These are phyloP conservation scores for Patella caerulea DNA, from an alignment of 2,888 invertebrate species.

Conservation along the genomic window DNA sequence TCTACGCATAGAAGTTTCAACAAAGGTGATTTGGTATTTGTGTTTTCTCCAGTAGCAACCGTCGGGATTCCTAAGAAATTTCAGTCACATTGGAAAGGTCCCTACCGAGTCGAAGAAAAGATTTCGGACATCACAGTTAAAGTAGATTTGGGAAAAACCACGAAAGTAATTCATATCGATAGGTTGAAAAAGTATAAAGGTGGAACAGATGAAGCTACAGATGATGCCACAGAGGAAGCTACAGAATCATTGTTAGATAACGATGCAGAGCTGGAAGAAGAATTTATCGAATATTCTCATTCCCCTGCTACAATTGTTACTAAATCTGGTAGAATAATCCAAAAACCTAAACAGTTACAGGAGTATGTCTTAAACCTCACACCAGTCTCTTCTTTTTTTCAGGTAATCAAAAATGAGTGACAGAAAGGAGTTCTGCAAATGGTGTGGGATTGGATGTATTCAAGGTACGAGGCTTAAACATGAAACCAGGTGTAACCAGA, in stretches of 20 bases:
- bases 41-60: not conserved
- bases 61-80: not conserved
- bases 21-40: not conserved
- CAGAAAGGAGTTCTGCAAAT: constrained; percentile 1
- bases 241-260: not conserved
- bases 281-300: not conserved
- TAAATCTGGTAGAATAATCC: not conserved
- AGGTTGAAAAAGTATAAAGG: not conserved
- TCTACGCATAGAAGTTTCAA: not conserved
- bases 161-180: not conserved
- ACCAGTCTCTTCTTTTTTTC: not conserved
- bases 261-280: not conserved
- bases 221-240: too few species aligned
- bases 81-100: not conserved
- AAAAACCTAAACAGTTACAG: not conserved
- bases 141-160: too few species aligned
- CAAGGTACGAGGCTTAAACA: not conserved
- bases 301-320: not conserved
- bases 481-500: not conserved
- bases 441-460: not conserved
- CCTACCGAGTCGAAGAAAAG: not conserved
- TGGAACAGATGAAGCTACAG: not conserved
- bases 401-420: not conserved
- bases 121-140: not conserved
- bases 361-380: not conserved